Evolutionary conservation across 2,888 invertebrate species (phyloP).

Genomic region (Drosophila tripunctata): DNA sequence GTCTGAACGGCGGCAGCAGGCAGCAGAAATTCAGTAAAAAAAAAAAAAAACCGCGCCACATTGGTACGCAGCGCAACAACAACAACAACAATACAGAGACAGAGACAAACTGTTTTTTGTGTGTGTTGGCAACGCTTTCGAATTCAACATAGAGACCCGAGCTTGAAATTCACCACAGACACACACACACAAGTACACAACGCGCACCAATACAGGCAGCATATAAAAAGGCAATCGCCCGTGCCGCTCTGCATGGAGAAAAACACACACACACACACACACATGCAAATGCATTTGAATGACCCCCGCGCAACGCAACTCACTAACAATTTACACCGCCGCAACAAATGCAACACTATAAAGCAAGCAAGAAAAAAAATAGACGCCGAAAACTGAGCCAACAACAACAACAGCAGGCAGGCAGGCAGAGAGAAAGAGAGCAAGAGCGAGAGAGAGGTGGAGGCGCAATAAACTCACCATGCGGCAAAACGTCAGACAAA

Average conservation of each 20-base stretch:
- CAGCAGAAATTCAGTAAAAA: slow-evolving; percentile 39
- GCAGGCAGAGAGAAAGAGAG: slow-evolving; percentile 23
- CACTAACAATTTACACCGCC: too few relatives aligned
- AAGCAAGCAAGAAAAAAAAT: slow-evolving; percentile 22
- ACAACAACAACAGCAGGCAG: slow-evolving; percentile 53
- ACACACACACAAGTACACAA: slow-evolving; percentile 7
- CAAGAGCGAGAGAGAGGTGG: too few relatives aligned
- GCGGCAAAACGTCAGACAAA: slow-evolving; percentile 79
- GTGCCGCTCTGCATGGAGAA: slow-evolving; percentile 74
- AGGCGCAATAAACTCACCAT: slow-evolving; percentile 73
- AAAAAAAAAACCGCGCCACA: slow-evolving; percentile 64
- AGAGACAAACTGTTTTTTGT: slow-evolving; percentile 34
- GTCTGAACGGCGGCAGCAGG: slow-evolving; percentile 51
- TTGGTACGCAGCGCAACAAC: slow-evolving; percentile 52
- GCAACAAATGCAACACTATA: slow-evolving; percentile 23
- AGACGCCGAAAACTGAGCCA: slow-evolving; percentile 70
- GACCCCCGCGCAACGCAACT: slow-evolving; percentile 37
- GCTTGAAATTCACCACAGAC: slow-evolving; percentile 44
- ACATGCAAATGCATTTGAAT: slow-evolving; percentile 11
- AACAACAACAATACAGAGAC: slow-evolving; percentile 26
- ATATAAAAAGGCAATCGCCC: slow-evolving; percentile 56
- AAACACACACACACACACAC: slow-evolving; percentile 37
- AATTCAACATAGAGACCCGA: slow-evolving; percentile 47
- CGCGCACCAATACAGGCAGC: slow-evolving; percentile 31
- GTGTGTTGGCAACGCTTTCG: slow-evolving; percentile 56